Percentiles rank a stretch among this genome's conserved stretches.
phyloP scores from a whole-genome alignment of 2,797 vertebrate species.

The Paguma larvata region DNA sequence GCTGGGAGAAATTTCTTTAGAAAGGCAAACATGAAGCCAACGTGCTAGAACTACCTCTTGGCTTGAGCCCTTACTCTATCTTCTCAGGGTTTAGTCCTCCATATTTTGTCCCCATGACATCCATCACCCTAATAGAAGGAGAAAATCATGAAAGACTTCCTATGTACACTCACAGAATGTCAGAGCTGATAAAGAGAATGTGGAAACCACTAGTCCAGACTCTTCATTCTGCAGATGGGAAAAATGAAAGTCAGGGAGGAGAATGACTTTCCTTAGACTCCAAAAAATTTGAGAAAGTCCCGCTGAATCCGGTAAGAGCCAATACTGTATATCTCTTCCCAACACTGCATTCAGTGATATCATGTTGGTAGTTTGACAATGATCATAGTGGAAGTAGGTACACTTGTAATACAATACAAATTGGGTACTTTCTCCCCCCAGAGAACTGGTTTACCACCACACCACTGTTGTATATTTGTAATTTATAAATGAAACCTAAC shows the following conservation, averaged over 20 bases:
- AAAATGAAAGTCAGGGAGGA: neutral
- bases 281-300: neutral
- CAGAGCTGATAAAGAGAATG: neutral
- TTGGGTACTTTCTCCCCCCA: neutral
- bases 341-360: neutral
- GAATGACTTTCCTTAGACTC: neutral
- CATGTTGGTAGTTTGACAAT: neutral
- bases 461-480: neutral
- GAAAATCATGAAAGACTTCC: neutral
- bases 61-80: neutral
- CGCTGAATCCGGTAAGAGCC: neutral
- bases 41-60: fast-evolving
- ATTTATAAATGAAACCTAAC: neutral
- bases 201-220: neutral
- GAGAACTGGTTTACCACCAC: neutral
- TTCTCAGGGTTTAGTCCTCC: neutral
- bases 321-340: neutral
- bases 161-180: neutral
- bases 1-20: neutral
- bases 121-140: neutral
- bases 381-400: neutral
- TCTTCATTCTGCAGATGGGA: neutral
- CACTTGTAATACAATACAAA: neutral
- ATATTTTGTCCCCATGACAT: neutral
- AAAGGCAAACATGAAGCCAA: neutral